These are phyloP conservation scores for Drosophila asahinai DNA, from an alignment of 1,140 invertebrate genomes.

Conservation along the genomic window DNA sequence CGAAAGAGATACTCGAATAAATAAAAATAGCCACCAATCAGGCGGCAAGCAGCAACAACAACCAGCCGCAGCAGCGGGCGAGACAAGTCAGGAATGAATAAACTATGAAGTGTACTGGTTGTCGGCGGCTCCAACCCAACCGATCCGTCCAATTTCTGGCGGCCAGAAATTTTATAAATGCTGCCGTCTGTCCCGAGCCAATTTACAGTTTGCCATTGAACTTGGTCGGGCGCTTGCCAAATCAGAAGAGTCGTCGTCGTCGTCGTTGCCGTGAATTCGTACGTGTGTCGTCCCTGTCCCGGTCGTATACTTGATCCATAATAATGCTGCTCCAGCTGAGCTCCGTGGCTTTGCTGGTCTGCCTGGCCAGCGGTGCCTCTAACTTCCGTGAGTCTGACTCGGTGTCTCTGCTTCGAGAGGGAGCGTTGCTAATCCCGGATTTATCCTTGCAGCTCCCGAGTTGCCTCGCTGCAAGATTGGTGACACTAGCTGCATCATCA, in stretches of 20 bases:
- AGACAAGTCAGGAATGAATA: constrained; percentile 82
- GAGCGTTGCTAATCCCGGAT: background rate
- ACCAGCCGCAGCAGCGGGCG: constrained; percentile 25
- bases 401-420: background rate
- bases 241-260: constrained; percentile 7
- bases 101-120: constrained; percentile 74
- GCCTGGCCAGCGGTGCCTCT: constrained; percentile 47
- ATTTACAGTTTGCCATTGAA: constrained; percentile 85
- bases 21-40: constrained; percentile 47
- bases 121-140: constrained; percentile 11
- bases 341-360: constrained; percentile 31
- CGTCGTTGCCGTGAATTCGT: constrained; percentile 20
- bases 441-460: constrained; percentile 65
- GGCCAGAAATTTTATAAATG: constrained; percentile 80
- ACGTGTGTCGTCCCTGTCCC: background rate
- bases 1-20: constrained; percentile 47
- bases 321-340: constrained; percentile 58
- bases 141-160: constrained; percentile 19
- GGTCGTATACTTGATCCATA: background rate
- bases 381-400: constrained; percentile 68
- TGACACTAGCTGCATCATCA: constrained; percentile 75
- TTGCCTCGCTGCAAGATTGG: constrained; percentile 66
- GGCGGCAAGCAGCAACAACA: constrained; percentile 33
- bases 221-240: constrained; percentile 81
- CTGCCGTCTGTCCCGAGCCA: constrained; percentile 77